phyloP scores from a whole-genome alignment of 2,113 vertebrate species.

The Uria lomvia region DNA sequence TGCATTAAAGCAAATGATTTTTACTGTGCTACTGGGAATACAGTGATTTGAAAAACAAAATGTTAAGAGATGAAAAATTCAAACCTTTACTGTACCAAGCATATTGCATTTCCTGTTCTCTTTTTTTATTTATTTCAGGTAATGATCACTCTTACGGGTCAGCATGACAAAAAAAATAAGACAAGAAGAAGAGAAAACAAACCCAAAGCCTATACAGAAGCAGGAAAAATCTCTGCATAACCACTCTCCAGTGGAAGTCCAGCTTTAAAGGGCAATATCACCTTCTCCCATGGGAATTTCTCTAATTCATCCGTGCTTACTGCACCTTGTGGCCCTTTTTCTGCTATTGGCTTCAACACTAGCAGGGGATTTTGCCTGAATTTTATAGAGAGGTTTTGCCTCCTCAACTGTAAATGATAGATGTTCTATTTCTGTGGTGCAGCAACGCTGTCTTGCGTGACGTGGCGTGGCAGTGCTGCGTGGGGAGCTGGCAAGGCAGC shows the following conservation, averaged over 20 bases:
- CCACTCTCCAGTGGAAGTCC: background rate
- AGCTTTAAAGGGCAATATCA: rapidly evolving
- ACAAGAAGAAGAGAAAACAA: background rate
- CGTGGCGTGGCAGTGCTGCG: background rate
- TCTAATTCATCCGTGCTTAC: background rate
- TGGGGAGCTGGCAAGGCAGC: background rate
- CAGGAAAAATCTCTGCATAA: background rate
- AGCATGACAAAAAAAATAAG: background rate
- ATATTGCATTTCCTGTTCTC: background rate
- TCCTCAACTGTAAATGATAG: slow-evolving; percentile 39
- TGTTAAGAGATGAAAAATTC: background rate
- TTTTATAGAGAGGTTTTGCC: slow-evolving; percentile 19
- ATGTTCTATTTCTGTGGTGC: slow-evolving; percentile 35
- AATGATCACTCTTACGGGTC: background rate
- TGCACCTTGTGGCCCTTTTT: background rate
- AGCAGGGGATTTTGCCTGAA: background rate
- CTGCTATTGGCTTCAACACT: background rate
- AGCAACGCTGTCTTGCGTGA: background rate
- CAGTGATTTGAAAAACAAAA: slow-evolving; percentile 50
- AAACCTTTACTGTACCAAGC: background rate
- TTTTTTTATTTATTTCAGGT: background rate
- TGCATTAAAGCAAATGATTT: slow-evolving; percentile 58
- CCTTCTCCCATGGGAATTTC: background rate
- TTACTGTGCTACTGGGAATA: slow-evolving; percentile 44
- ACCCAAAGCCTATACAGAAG: background rate